Evolutionary conservation across 2,888 invertebrate genomes (phyloP).

Genomic region (Aradus depressus): DNA sequence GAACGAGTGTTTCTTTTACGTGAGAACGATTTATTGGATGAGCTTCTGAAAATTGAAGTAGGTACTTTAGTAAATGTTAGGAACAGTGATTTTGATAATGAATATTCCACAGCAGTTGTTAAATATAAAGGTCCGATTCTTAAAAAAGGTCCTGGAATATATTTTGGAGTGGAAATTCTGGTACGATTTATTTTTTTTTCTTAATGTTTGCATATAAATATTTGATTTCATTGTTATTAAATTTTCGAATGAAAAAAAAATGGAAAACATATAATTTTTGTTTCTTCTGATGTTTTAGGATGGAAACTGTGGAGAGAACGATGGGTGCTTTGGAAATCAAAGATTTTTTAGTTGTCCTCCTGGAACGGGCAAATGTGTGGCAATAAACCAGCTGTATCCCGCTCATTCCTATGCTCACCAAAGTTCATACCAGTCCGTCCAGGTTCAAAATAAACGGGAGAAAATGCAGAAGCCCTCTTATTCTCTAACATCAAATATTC

Average conservation of each 20-base stretch:
- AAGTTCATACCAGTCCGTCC: conserved; percentile 10
- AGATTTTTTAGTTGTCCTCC: conserved; percentile 28
- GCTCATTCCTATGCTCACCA: conserved; percentile 6
- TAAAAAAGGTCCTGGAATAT: conserved; percentile 30
- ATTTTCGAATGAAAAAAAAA: background rate
- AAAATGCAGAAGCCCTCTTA: too few relatives aligned
- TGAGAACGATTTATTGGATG: conserved; percentile 26
- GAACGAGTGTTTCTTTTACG: conserved; percentile 25
- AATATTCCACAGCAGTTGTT: conserved; percentile 28
- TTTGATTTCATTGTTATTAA: too few relatives aligned
- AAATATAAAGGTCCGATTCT: conserved; percentile 31
- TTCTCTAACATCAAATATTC: too few relatives aligned
- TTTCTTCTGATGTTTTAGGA: conserved; percentile 21
- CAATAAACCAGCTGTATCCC: conserved; percentile 28
- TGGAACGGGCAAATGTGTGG: conserved; percentile 30
- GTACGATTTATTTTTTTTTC: conserved; percentile 29
- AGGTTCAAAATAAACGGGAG: too few relatives aligned
- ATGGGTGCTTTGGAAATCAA: conserved; percentile 26
- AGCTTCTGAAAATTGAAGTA: conserved; percentile 28
- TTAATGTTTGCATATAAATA: too few relatives aligned
- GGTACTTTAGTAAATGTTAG: conserved; percentile 29
- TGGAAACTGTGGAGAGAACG: conserved; percentile 20
- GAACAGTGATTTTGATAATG: conserved; percentile 19
- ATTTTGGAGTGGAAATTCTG: conserved; percentile 33
- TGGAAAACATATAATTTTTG: background rate